Evolutionary conservation across 2,113 vertebrate genomes (phyloP).

Genomic region (Terrapene triunguis): DNA sequence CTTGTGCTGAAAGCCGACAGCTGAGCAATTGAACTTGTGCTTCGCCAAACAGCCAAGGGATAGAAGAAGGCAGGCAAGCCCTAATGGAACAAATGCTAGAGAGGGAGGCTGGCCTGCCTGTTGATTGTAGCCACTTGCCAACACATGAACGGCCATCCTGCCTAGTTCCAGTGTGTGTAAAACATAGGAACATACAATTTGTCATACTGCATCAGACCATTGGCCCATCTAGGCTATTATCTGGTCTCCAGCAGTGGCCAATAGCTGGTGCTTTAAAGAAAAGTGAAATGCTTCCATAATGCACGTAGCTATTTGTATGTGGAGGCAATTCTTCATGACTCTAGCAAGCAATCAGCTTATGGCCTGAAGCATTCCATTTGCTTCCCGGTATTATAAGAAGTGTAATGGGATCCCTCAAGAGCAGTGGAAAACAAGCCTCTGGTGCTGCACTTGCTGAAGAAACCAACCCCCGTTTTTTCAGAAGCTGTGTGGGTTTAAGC

Average conservation of each 20-base stretch:
- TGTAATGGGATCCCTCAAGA: neutral
- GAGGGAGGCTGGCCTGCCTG: neutral
- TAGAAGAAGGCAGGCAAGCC: neutral
- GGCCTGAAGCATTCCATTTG: neutral
- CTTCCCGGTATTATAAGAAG: neutral
- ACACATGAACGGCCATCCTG: neutral
- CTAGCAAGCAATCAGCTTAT: neutral
- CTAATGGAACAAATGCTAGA: neutral
- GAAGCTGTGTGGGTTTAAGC: accelerated
- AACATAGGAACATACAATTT: neutral
- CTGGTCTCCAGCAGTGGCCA: neutral
- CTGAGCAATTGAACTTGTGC: neutral
- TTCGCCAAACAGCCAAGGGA: neutral
- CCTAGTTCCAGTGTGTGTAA: neutral
- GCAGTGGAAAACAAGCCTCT: neutral
- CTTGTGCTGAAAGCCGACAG: neutral
- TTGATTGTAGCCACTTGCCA: neutral
- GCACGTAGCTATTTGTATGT: neutral
- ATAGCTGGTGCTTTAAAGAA: neutral
- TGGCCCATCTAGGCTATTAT: neutral
- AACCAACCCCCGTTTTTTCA: neutral
- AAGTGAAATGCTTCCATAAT: neutral
- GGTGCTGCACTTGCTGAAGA: accelerated
- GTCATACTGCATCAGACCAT: neutral
- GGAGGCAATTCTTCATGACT: neutral